Base-by-base conservation (phyloP, 2,113 vertebrate genomes). In the Triplophysa dalaica region DNA sequence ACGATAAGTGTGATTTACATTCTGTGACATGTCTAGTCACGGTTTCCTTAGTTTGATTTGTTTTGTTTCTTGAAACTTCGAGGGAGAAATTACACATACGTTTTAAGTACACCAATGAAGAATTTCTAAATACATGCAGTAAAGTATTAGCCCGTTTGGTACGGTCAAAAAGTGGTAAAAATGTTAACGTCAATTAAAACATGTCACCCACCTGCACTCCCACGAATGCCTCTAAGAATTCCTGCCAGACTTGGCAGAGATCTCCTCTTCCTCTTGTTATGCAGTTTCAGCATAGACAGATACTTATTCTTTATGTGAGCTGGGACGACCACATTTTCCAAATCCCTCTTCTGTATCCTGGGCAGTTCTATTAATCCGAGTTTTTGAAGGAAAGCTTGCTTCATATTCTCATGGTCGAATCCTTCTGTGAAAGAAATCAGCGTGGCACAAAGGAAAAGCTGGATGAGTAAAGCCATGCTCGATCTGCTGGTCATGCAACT, bases 171-270 rank as follows among this genome's bases (percentile, higher is more conserved):
- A 21, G 8, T 58, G 33, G 33, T 38, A 7, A 3, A 58, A 58
- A 58, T 21, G 8, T 21, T 0, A 38, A 38, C 5, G 33, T 38
- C 33, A 9, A 2, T 58, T 58, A 6, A 16, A 54, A 58, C 19
- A 56, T 12, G 19, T 16, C 41, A 69, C 70, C 29, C 91, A 94
- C 93, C 94, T 92, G 92, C 11, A 9, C 90, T 90, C 64, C 92
- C 91, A 4, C 90, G 84, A 68, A 91, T 88, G 1, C 89, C 90
- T 64, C 92, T 90, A 26, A 94, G 85, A 80, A 94, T 94, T 82
- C 92, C 89, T 0, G 90, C 91, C 84, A 94, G 83, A 81, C 92
- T 94, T 0, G 94, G 93, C 64, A 92, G 73, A 8, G 93, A 91
- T 62, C 91, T 89, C 22, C 91, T 89, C 72, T 90, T 92, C 78